phyloP scores from a whole-genome alignment of 2,113 vertebrate species.

The human (Homo sapiens) region GRCh38 chr9:91584001-91584500 shows the following conservation, averaged over 20 bases:
- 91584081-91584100: background rate
- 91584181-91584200: too few species aligned
- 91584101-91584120: background rate
- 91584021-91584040: background rate
- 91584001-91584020: background rate
- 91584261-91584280: background rate
- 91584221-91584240: background rate
- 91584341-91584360: background rate
- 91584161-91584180: background rate
- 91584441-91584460: background rate
- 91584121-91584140: background rate
- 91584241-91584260: background rate
- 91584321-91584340: background rate
- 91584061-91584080: background rate
- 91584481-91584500: background rate
- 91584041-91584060: background rate
- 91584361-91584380: background rate
- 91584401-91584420: too few species aligned
- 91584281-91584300: background rate
- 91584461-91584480: rapidly evolving
- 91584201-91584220: background rate
- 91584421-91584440: background rate
- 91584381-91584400: background rate
- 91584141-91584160: background rate
- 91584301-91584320: background rate